These are phyloP conservation scores for Podargus strigoides DNA, from an alignment of 2,797 vertebrate genomes.

Conservation along the genomic window DNA sequence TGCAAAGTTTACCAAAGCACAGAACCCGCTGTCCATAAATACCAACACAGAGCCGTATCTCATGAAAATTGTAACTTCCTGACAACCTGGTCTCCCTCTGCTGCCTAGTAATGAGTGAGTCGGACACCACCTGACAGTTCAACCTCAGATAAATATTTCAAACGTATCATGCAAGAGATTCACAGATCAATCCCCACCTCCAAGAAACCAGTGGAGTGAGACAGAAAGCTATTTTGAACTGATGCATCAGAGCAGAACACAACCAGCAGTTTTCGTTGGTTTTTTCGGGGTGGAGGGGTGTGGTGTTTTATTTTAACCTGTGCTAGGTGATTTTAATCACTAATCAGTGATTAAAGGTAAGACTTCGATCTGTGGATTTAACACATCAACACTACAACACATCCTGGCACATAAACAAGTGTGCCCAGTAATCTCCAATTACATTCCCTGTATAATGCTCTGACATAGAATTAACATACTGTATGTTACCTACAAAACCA, in stretches of 20 bases:
- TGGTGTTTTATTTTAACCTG: neutral
- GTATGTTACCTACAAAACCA: neutral
- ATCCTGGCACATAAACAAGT: neutral
- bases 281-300: neutral
- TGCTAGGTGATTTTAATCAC: no score
- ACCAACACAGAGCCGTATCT: slow-evolving; percentile 34
- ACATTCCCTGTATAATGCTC: neutral
- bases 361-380: neutral
- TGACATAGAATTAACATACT: neutral
- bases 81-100: slow-evolving; percentile 60
- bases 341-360: slow-evolving; percentile 10
- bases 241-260: slow-evolving; percentile 46
- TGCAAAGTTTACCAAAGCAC: slow-evolving; percentile 6
- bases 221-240: slow-evolving; percentile 62
- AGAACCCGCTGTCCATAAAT: slow-evolving; percentile 45
- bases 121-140: slow-evolving; percentile 68
- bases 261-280: neutral
- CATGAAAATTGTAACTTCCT: slow-evolving; percentile 54
- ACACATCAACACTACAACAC: neutral
- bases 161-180: slow-evolving; percentile 68
- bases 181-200: slow-evolving; percentile 69
- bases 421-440: neutral
- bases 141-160: slow-evolving; percentile 71
- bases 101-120: slow-evolving; percentile 65
- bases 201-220: slow-evolving; percentile 53